Percentiles rank a stretch among this genome's conserved stretches.
These are phyloP conservation scores for Sorex araneus DNA, from an alignment of 2,113 vertebrate species.

Conservation along the genomic window DNA sequence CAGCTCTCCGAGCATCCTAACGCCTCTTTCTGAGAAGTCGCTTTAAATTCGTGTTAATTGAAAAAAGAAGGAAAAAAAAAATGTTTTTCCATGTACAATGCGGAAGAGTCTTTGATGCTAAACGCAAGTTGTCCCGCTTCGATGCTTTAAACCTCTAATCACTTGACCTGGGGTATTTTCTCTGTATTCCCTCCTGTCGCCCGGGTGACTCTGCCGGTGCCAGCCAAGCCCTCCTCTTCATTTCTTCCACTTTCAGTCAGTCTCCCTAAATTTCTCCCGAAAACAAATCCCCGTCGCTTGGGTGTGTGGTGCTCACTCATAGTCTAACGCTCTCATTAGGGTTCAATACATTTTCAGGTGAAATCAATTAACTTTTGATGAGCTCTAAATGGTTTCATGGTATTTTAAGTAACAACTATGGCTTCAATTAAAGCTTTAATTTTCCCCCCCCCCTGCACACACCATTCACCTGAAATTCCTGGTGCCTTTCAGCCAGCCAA, in stretches of 20 bases:
- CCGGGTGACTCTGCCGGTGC: not conserved
- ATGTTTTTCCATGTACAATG: not conserved
- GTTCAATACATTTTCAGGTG: constrained; percentile 24
- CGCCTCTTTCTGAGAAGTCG: not conserved
- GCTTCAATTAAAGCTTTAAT: constrained; percentile 58
- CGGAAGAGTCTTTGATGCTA: not conserved
- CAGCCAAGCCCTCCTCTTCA: not conserved
- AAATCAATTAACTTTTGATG: constrained; percentile 63
- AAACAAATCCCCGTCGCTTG: not conserved
- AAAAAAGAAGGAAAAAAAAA: too few species aligned
- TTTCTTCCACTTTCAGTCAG: not conserved
- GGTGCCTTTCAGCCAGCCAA: constrained; percentile 8
- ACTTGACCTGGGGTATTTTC: not conserved
- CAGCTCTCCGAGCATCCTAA: not conserved
- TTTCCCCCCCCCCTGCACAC: too few species aligned
- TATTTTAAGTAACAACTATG: constrained; percentile 60
- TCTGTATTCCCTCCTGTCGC: not conserved
- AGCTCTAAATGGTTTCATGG: constrained; percentile 22
- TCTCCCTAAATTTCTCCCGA: not conserved
- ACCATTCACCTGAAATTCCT: constrained; percentile 16
- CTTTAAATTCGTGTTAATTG: not conserved
- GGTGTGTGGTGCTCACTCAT: not conserved
- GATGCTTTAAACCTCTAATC: not conserved
- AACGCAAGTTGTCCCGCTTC: not conserved
- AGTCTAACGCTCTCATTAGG: constrained; percentile 11